phyloP scores from a whole-genome alignment of 1,140 invertebrate species.

The Brachionus koreanus region DNA sequence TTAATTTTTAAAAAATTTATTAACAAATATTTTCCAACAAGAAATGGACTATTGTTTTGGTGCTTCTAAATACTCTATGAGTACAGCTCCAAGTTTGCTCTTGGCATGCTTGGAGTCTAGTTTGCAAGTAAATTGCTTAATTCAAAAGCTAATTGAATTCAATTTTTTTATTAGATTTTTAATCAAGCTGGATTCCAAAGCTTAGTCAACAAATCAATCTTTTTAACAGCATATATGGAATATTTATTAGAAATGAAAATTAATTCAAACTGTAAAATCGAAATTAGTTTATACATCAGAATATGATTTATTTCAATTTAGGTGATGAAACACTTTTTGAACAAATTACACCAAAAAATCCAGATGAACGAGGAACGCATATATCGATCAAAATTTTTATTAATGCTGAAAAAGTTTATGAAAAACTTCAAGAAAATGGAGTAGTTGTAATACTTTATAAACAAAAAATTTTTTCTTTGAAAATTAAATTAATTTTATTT shows the following conservation, averaged over 20 bases:
- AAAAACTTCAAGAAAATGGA: slow-evolving; percentile 60
- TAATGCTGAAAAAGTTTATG: slow-evolving; percentile 57
- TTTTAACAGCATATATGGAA: slow-evolving; percentile 64
- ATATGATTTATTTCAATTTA: background rate
- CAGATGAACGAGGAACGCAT: slow-evolving; percentile 61
- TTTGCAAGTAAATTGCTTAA: slow-evolving; percentile 55
- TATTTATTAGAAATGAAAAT: slow-evolving; percentile 51
- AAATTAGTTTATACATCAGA: background rate
- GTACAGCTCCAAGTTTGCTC: slow-evolving; percentile 63
- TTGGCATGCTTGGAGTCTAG: slow-evolving; percentile 60
- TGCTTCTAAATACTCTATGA: slow-evolving; percentile 61
- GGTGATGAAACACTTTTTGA: slow-evolving; percentile 49
- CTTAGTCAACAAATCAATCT: slow-evolving; percentile 59
- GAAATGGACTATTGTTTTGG: slow-evolving; percentile 59
- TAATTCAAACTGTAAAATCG: background rate
- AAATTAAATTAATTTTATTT: slow-evolving; percentile 46
- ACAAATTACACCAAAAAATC: slow-evolving; percentile 62
- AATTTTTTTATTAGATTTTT: slow-evolving; percentile 58
- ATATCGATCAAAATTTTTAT: slow-evolving; percentile 61
- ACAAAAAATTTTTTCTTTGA: background rate
- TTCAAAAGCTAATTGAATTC: background rate
- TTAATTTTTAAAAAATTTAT: background rate
- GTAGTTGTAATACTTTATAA: slow-evolving; percentile 59
- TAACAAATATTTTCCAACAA: background rate
- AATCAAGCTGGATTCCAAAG: slow-evolving; percentile 59